A percentile compares a stretch with the other conserved stretches of the same genome.
Conservation (phyloP, 2,113 vertebrate species). For the Anas platyrhynchos region DNA sequence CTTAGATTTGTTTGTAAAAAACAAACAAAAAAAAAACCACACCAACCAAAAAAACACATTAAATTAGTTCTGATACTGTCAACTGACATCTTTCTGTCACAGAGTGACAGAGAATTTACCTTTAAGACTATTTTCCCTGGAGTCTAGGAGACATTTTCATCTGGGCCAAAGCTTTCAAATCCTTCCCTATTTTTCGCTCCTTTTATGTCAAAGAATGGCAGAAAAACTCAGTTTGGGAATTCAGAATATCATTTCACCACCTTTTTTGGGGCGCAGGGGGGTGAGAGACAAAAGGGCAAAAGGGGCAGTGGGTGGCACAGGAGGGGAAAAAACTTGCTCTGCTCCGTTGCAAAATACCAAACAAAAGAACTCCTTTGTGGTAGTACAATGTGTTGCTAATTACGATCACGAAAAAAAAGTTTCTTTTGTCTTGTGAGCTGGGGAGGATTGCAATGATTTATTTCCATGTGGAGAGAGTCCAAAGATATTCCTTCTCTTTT, state of each 20-base stretch:
- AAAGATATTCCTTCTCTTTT: constrained; percentile 46
- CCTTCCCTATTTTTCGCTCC: background rate
- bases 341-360: constrained; percentile 43
- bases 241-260: background rate
- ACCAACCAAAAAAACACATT: background rate
- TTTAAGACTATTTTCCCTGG: background rate
- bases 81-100: background rate
- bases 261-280: background rate
- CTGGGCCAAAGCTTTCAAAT: background rate
- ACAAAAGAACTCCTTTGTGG: constrained; percentile 52
- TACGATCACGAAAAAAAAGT: constrained; percentile 44
- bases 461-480: constrained; percentile 37
- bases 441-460: constrained; percentile 58
- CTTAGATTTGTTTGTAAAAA: background rate
- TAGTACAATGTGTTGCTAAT: constrained; percentile 69
- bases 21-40: background rate
- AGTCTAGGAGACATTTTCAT: background rate
- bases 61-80: background rate
- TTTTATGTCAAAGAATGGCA: background rate
- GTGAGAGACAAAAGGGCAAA: background rate
- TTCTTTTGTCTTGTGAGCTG: constrained; percentile 61
- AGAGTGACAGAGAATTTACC: background rate
- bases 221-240: background rate
- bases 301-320: constrained; percentile 11
- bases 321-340: constrained; percentile 17